phyloP scores from a whole-genome alignment of 23 tunicate genomes.

The Styela plicata region DNA sequence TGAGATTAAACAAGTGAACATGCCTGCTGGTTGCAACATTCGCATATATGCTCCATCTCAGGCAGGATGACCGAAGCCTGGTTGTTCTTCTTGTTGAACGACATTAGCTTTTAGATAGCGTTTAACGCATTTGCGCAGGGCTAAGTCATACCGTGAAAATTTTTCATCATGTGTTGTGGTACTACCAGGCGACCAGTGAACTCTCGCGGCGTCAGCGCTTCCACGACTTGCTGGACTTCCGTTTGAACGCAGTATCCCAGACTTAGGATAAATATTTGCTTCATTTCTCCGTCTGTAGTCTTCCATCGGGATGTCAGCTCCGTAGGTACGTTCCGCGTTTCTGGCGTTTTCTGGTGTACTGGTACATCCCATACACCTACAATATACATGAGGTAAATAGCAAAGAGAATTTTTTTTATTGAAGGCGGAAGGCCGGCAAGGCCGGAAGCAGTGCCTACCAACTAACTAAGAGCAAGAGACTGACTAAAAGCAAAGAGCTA shows the following conservation, averaged over 20 bases:
- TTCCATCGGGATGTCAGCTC: background rate
- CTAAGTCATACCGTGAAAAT: background rate
- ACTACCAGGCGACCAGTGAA: background rate
- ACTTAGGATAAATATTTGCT: background rate
- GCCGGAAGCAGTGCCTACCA: no score
- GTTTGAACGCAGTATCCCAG: background rate
- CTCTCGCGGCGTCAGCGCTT: background rate
- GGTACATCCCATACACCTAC: background rate
- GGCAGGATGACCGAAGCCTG: background rate
- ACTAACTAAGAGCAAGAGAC: no score
- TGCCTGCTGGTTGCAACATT: no score
- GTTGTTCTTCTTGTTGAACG: background rate
- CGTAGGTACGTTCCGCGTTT: background rate
- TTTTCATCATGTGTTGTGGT: background rate
- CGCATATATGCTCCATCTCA: background rate
- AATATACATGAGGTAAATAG: no score
- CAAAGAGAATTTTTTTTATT: no score
- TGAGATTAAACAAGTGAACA: no score
- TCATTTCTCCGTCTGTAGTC: background rate
- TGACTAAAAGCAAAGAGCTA: no score
- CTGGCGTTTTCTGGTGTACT: background rate
- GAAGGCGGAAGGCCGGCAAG: no score
- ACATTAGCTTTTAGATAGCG: constrained; percentile 10
- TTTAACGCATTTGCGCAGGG: constrained; percentile 15
- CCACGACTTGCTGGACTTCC: background rate